Base-by-base conservation (phyloP, 2,113 vertebrate genomes). In the Dipodomys stephensi region DNA sequence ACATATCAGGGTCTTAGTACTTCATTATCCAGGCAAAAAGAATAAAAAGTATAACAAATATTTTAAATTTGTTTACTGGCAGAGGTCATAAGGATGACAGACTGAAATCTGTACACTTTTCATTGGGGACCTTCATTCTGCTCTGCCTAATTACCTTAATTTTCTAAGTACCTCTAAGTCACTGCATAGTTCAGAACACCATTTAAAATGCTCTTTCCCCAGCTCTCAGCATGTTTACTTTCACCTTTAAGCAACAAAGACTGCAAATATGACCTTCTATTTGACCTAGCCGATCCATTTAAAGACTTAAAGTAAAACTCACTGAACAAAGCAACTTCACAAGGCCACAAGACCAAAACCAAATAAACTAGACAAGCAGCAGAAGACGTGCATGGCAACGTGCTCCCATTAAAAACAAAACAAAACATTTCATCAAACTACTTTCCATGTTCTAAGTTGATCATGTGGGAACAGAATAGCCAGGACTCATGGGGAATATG, bases 141-240 rank as follows among this genome's bases (percentile, higher is more conserved):
- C 35, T 53, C 28, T 88, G 19, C 44, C 44, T 95, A 95, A 94
- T 95, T 90, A 72, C 12, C 20, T 90, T 94, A 71, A 88, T 93
- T 95, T 83, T 92, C 67, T 80, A 83, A 94, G 39, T 87, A 82
- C 44, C 19, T 94, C 57, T 13, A 82, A 89, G n/a, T 87, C 68
- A 88, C 23, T 18, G 7, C 60, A 35, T 2, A 86, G 27, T 79
- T 92, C 62, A 90, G 92, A 89, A 68, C 27, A 53, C 60, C 23
- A 25, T 30, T 81, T 67, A 83, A 85, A 87, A 53, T 49, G 72
- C 20, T 69, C 69, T 88, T 68, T 46, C 30, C n/a, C 18, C 11
- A 53, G 60, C 9, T 67, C 32, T 79, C 69, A 62, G 32, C 44
- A 25, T 87, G n/a, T 92, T 94, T 91, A 62, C 60, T 83, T 87